These are phyloP conservation scores for Enteromius paludinosus DNA, from an alignment of 2,797 vertebrate genomes.

Conservation along the genomic window DNA sequence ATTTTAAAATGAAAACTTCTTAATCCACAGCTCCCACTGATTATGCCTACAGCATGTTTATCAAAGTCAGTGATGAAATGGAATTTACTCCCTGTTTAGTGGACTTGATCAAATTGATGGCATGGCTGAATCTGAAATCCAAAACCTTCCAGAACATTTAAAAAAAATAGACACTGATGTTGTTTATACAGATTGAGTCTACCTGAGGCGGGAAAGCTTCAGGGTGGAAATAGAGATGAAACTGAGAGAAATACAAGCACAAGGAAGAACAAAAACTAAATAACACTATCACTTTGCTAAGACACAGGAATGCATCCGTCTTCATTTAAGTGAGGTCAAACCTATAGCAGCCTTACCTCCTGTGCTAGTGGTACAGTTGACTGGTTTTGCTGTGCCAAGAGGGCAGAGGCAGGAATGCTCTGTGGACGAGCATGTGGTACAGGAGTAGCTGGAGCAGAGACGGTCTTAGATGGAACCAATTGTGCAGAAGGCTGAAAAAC, in stretches of 20 bases:
- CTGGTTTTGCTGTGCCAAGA: slow-evolving; percentile 67
- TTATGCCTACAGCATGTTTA: not conserved
- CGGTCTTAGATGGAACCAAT: slow-evolving; percentile 45
- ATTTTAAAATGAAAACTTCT: not conserved
- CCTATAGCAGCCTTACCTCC: slow-evolving; percentile 50
- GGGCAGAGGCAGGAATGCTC: slow-evolving; percentile 64
- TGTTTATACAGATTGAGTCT: slow-evolving; percentile 61
- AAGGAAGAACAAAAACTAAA: slow-evolving; percentile 63
- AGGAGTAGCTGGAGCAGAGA: slow-evolving; percentile 72
- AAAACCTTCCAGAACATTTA: slow-evolving; percentile 12
- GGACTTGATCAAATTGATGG: not conserved
- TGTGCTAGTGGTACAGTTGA: slow-evolving; percentile 41
- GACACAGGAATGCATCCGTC: slow-evolving; percentile 15
- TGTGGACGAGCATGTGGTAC: slow-evolving; percentile 67
- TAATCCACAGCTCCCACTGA: slow-evolving; percentile 1
- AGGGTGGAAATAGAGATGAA: slow-evolving; percentile 70
- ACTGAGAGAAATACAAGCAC: slow-evolving; percentile 72
- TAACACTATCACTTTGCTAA: slow-evolving; percentile 56
- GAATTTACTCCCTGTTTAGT: not conserved
- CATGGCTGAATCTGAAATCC: slow-evolving; percentile 1
- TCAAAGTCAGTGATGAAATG: not conserved
- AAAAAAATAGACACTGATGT: slow-evolving; percentile 14
- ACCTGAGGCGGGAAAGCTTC: slow-evolving; percentile 72
- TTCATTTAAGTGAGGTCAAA: slow-evolving; percentile 5
- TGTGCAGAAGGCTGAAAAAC: slow-evolving; percentile 55